Evolutionary conservation across 2,797 vertebrate species (phyloP).

Genomic region (Onychomys torridus): DNA sequence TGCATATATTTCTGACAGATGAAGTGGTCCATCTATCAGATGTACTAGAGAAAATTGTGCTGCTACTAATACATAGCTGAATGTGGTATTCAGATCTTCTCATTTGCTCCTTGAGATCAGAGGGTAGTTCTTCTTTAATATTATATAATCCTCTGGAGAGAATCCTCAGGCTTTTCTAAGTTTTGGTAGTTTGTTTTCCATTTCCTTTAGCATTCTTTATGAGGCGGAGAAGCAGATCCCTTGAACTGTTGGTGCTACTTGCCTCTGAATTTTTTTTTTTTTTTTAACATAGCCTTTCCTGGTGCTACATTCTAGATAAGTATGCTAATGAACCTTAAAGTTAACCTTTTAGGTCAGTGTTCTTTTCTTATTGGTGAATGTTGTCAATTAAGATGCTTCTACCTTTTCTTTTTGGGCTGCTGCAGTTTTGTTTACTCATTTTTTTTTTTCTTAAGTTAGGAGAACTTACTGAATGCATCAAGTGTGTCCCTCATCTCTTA

Average conservation of each 20-base stretch:
- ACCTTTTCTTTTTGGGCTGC: neutral
- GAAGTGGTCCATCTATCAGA: neutral
- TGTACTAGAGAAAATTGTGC: constrained; percentile 1
- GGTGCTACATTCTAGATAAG: neutral
- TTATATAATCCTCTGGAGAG: neutral
- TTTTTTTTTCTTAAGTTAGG: neutral
- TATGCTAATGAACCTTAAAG: constrained; percentile 5
- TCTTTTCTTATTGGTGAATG: neutral
- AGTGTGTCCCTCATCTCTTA: neutral
- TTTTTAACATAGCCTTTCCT: neutral
- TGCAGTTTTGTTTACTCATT: constrained; percentile 5
- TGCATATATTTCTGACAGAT: neutral
- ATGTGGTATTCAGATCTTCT: constrained; percentile 8
- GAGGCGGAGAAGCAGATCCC: neutral
- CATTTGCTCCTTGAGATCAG: neutral
- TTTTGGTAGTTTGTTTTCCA: constrained; percentile 1
- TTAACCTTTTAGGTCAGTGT: neutral
- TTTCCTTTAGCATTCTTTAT: neutral
- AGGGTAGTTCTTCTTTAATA: neutral
- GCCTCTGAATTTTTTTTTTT: neutral
- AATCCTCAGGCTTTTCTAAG: neutral
- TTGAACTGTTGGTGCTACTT: neutral
- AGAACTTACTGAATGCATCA: neutral
- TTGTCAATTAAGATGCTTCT: neutral
- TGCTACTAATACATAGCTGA: neutral